phyloP scores from a whole-genome alignment of 2,113 vertebrate species.

The Muntiacus reevesi region DNA sequence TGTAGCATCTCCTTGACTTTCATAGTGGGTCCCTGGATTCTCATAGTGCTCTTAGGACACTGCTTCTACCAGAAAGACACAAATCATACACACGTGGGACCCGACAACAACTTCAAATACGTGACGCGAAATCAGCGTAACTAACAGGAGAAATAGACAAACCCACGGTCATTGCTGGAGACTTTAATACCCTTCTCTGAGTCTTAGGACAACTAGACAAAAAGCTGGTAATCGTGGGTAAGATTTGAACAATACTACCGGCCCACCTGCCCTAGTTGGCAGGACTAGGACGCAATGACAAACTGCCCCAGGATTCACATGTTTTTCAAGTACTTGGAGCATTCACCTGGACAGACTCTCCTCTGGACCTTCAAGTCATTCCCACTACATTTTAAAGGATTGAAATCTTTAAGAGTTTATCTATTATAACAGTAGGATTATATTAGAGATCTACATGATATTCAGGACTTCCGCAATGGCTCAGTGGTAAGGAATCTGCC shows the following conservation, averaged over 20 bases:
- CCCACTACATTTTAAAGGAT: background rate
- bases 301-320: background rate
- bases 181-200: background rate
- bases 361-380: background rate
- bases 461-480: background rate
- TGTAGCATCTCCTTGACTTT: background rate
- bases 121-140: accelerated
- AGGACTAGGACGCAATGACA: background rate
- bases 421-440: background rate
- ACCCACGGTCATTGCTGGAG: background rate
- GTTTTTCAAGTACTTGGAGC: background rate
- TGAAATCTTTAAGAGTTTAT: background rate
- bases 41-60: background rate
- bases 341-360: background rate
- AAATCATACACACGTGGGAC: background rate
- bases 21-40: background rate
- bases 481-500: background rate
- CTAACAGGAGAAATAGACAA: background rate
- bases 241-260: accelerated
- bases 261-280: background rate
- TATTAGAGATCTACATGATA: background rate
- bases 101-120: background rate
- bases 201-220: background rate
- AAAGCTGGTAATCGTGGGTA: too few species aligned
- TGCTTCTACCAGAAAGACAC: background rate